phyloP scores from a whole-genome alignment of 92 coral and sea anemone genomes.

The Phenganax marumi region DNA sequence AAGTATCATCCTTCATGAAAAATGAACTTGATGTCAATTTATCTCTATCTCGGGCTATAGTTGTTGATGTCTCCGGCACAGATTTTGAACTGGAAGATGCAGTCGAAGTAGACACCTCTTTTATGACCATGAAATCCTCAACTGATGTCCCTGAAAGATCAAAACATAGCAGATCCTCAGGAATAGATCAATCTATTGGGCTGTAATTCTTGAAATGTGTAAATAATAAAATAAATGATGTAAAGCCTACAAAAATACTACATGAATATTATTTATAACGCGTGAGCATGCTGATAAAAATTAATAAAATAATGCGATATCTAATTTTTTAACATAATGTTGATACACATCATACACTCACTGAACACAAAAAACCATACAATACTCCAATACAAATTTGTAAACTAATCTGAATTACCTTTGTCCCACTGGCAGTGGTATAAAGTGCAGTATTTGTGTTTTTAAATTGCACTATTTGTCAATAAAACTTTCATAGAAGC shows the following conservation, averaged over 20 bases:
- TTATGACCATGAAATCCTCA: not conserved
- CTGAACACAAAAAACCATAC: not conserved
- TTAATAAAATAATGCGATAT: not conserved
- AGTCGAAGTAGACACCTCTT: not conserved
- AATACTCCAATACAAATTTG: not conserved
- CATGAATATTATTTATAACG: not conserved
- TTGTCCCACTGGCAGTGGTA: too few species aligned
- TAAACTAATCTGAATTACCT: too few species aligned
- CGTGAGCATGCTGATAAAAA: not conserved
- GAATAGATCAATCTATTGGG: not conserved
- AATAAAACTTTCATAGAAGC: not conserved
- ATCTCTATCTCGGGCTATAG: slow-evolving; percentile 21
- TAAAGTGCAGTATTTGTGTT: not conserved
- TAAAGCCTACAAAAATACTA: not conserved
- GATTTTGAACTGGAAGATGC: slow-evolving; percentile 27
- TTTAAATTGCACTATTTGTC: not conserved
- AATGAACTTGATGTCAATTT: slow-evolving; percentile 22
- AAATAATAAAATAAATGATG: not conserved
- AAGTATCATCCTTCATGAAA: slow-evolving; percentile 30
- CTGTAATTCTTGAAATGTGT: not conserved
- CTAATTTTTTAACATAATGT: not conserved
- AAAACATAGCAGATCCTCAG: slow-evolving; percentile 3
- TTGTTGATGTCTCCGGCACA: slow-evolving; percentile 21
- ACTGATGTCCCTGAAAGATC: not conserved
- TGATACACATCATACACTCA: not conserved